phyloP scores from a whole-genome alignment of 53 echinoderm and acorn worm species.

The Temnopleurus reevesii region DNA sequence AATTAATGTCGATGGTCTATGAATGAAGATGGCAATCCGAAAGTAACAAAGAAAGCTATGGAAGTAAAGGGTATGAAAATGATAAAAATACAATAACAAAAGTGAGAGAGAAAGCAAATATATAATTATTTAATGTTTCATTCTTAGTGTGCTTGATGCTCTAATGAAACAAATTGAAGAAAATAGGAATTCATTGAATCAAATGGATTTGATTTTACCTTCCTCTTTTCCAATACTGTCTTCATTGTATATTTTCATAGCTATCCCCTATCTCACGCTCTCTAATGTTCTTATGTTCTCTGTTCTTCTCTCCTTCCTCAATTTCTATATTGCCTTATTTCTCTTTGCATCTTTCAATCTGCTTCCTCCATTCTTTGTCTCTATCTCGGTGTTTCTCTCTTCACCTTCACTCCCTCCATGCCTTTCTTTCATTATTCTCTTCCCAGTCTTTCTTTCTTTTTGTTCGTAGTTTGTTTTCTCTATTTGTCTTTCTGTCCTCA shows the following conservation, averaged over 20 bases:
- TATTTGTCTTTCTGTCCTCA: not conserved
- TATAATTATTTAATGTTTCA: too few relatives aligned
- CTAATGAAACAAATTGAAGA: too few relatives aligned
- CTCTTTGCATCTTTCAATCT: not conserved
- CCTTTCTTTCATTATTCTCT: not conserved
- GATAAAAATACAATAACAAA: too few relatives aligned
- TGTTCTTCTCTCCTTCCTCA: not conserved
- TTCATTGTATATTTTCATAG: too few relatives aligned
- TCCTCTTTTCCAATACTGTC: not conserved
- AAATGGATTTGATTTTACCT: too few relatives aligned
- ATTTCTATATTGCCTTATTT: not conserved
- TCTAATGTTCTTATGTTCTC: not conserved
- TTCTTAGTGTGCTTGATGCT: too few relatives aligned
- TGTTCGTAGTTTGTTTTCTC: not conserved
- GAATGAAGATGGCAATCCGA: too few relatives aligned
- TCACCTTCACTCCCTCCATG: not conserved
- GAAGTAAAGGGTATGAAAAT: too few relatives aligned
- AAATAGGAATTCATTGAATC: too few relatives aligned
- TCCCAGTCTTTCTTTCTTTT: not conserved
- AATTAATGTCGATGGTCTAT: too few relatives aligned
- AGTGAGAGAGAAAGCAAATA: too few relatives aligned
- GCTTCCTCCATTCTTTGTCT: not conserved
- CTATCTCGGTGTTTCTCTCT: not conserved
- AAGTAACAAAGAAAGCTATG: too few relatives aligned
- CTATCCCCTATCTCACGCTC: not conserved